Evolutionary conservation across 2,888 invertebrate species (phyloP).

Genomic region (Busseola fusca): DNA sequence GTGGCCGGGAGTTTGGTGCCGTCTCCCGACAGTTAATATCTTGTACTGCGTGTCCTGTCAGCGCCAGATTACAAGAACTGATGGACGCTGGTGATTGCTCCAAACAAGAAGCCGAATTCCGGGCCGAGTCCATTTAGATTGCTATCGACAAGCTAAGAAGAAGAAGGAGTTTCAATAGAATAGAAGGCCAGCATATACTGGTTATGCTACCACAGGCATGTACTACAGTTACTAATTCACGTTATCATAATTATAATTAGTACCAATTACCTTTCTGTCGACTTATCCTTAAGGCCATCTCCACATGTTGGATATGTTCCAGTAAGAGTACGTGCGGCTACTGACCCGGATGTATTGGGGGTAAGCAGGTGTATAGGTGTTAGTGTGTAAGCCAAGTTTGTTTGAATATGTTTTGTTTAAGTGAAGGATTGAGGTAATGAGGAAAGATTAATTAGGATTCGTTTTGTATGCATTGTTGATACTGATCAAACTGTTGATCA

Average conservation of each 20-base stretch:
- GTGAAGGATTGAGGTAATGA: slow-evolving; percentile 29
- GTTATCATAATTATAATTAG: slow-evolving; percentile 41
- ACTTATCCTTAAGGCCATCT: slow-evolving; percentile 54
- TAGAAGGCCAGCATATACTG: not conserved
- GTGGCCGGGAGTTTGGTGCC: too few species aligned
- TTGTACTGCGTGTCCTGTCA: too few species aligned
- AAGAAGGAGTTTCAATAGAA: not conserved
- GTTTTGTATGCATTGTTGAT: not conserved
- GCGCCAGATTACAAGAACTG: too few species aligned
- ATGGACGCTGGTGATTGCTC: too few species aligned
- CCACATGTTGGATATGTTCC: slow-evolving; percentile 30
- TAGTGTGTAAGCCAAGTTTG: slow-evolving; percentile 37
- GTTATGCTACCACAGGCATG: not conserved
- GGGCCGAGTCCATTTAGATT: too few species aligned
- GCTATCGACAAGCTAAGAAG: too few species aligned
- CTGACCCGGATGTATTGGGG: slow-evolving; percentile 42
- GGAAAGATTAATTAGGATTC: slow-evolving; percentile 18
- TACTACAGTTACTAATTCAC: slow-evolving; percentile 37
- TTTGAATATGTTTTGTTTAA: slow-evolving; percentile 23
- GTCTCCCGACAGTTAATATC: too few species aligned
- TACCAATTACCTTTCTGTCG: slow-evolving; percentile 29
- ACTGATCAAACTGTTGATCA: not conserved
- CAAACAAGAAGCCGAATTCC: too few species aligned
- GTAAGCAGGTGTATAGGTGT: slow-evolving; percentile 48
- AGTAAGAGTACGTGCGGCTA: slow-evolving; percentile 39